Evolutionary conservation across 2,888 invertebrate genomes (phyloP).

Genomic region (Lycophotia porphyrea): DNA sequence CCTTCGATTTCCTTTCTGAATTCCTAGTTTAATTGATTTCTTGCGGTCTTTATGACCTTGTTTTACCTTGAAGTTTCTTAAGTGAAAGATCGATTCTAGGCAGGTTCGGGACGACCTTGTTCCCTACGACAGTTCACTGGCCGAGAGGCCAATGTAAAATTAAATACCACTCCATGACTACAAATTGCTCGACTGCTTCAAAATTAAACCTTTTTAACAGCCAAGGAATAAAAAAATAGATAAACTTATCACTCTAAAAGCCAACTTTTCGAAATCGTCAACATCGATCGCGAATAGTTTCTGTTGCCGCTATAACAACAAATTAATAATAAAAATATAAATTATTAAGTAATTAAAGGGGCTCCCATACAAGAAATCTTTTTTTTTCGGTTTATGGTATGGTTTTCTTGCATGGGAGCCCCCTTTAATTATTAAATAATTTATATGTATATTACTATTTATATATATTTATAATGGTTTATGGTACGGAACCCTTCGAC

Average conservation of each 20-base stretch:
- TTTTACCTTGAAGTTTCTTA: slow-evolving; percentile 16
- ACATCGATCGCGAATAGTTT: too few species aligned
- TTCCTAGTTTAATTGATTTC: not conserved
- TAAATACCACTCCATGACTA: slow-evolving; percentile 8
- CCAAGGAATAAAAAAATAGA: not conserved
- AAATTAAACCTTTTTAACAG: not conserved
- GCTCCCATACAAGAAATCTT: too few species aligned
- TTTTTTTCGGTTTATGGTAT: too few species aligned
- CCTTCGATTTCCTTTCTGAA: not conserved
- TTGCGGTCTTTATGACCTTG: slow-evolving; percentile 19
- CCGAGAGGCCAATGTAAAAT: slow-evolving; percentile 36
- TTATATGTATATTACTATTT: too few species aligned
- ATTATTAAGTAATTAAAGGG: too few species aligned
- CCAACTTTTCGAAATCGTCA: too few species aligned
- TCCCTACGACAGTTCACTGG: slow-evolving; percentile 44
- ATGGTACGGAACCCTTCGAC: too few species aligned
- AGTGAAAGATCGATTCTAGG: slow-evolving; percentile 42
- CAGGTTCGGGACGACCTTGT: slow-evolving; percentile 44
- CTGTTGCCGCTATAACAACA: too few species aligned
- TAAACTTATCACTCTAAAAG: not conserved
- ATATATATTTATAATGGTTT: too few species aligned
- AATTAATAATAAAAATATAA: too few species aligned
- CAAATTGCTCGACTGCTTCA: not conserved
- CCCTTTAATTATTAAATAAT: too few species aligned
- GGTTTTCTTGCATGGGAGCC: too few species aligned